Evolutionary conservation across 2,113 vertebrate genomes (phyloP), one percentile per base, ranked within the genome.

Genomic region (Neolamprologus caudopunctatus): DNA sequence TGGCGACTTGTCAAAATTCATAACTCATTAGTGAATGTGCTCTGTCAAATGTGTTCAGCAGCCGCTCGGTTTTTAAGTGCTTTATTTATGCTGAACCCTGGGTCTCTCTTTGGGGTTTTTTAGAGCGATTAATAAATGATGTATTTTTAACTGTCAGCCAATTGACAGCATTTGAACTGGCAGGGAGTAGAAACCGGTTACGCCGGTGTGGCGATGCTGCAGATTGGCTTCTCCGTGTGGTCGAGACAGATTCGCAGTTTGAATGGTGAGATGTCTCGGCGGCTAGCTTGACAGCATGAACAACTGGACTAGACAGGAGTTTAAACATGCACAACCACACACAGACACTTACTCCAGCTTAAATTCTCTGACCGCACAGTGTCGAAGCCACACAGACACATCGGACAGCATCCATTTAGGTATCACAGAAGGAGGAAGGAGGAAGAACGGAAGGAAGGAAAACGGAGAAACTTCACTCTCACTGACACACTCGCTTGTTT

Each of bases 41-140:
- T 33, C 83, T 91, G 94, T 95, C 94, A 92, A 86, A 93, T 12
- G 83, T 11, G 35, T 63, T 93, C 63, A 50, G 86, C 61, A 19
- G 90, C 61, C 13, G 78, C 82, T 89, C 17, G 80, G 90, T 83
- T 94, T 92, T 94, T 93, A 94, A 94, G 93, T 90, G 91, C 91
- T 93, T 92, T 91, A 91, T 95, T 91, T 89, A 84, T 90, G 87
- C 86, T 86, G 87, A 92, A 82, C 86, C 88, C 79, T 9, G 57
- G 28, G 75, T 83, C 90, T 93, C 91, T 94, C 93, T 94, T 93
- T 93, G 89, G 85, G 81, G 5, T 91, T 95, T 94, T 93, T 94
- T 92, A 92, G 88, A 91, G 87, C 6, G 7, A 95, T 95, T 94
- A 96, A 95, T 95, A 94, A 96, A 88, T 95, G 6, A 96, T 95